phyloP scores from a whole-genome alignment of 2,888 invertebrate genomes.

The Empis stercorea region DNA sequence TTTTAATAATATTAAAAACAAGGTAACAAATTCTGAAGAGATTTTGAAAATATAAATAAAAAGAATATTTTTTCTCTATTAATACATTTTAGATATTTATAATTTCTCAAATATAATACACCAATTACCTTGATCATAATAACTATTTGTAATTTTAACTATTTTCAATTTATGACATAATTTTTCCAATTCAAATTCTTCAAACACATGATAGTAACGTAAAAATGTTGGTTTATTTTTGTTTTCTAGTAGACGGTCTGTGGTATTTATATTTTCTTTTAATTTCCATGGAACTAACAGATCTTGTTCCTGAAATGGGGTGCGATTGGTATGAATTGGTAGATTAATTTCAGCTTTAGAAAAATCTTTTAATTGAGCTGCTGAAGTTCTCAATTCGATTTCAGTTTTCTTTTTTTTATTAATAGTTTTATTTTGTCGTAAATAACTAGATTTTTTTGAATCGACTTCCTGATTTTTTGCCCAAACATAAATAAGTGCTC shows the following conservation, averaged over 20 bases:
- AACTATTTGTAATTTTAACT: conserved; percentile 49
- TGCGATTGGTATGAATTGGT: conserved; percentile 82
- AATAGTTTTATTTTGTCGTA: conserved; percentile 47
- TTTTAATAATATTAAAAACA: conserved; percentile 9
- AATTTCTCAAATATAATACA: conserved; percentile 64
- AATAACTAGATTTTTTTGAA: conserved; percentile 52
- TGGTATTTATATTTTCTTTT: conserved; percentile 32
- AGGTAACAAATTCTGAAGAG: conserved; percentile 3
- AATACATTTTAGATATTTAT: neutral
- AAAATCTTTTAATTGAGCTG: conserved; percentile 11
- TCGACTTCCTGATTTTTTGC: conserved; percentile 73
- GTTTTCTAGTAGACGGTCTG: conserved; percentile 14
- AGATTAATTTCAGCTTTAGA: conserved; percentile 16
- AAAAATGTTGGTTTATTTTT: conserved; percentile 44
- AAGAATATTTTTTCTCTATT: no score
- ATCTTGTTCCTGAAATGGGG: conserved; percentile 80
- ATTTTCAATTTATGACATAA: conserved; percentile 45
- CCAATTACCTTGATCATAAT: conserved; percentile 97
- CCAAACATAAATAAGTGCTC: conserved; percentile 89
- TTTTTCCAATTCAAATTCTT: conserved; percentile 61
- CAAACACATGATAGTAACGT: conserved; percentile 89
- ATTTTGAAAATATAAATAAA: neutral
- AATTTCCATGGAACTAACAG: conserved; percentile 92
- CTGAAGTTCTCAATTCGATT: conserved; percentile 22
- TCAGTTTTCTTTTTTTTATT: conserved; percentile 35